Base-by-base conservation (phyloP, 2,888 invertebrate species). In the Agrochola macilenta region DNA sequence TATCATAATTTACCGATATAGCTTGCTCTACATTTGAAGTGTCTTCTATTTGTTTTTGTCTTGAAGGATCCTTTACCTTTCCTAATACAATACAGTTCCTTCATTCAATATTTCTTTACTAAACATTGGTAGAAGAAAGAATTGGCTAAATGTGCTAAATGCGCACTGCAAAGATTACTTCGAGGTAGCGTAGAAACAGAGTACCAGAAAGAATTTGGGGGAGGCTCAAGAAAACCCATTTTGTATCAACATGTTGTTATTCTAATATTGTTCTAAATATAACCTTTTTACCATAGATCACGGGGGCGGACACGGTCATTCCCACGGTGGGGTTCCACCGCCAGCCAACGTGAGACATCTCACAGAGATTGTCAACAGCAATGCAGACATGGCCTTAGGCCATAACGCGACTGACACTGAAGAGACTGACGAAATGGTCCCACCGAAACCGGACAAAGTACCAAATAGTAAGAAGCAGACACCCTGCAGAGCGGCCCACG, bases 221-320 rank as follows among this genome's bases (percentile, higher is more conserved):
- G 17, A 26, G 2, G 8, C 8, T 17, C 26, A 12, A 12, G 20
- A 65, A 43, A 65, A 20, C 65, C 3, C 20, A 46, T 20, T 20
- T n/a, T 20, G 26, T 52, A 26, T 39, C 39, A 17, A 60, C 1
- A 49, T 23, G 60, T 64, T 52, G 23, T 52, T 52, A n/a, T 5
- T n/a, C 9, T 5, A 23, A 14, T 14, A 35, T 20, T 1, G 14
- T 66, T 23, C 23, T 78, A 30, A 84, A 57, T n/a, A 17, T 58
- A 58, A 23, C 14, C 35, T 80, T 76, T 78, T 0, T 65, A 17
- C 88, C 86, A 0, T 92, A 98, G 98, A 98, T 90, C 98, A 98
- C 91, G 98, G 98, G 74, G 97, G 97, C 89, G 97, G 97, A 43
- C 97, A 98, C 89, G 97, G 97, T 0, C 97, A 97, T 90, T 97